phyloP scores from a whole-genome alignment of 2,888 invertebrate genomes.

The Melanostoma scalare region DNA sequence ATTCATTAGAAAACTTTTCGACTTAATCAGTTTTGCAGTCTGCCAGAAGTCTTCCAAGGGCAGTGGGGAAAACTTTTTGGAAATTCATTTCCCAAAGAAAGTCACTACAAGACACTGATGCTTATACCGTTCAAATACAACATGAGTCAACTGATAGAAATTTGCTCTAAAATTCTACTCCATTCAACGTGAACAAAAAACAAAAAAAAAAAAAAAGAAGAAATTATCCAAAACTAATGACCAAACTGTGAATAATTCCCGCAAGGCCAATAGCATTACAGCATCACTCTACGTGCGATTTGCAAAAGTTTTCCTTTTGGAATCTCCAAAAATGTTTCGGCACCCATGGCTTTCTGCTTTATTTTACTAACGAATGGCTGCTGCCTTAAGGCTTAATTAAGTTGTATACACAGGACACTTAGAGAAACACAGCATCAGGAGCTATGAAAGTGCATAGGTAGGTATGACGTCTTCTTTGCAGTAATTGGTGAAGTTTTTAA shows the following conservation, averaged over 20 bases:
- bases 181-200: too few species aligned
- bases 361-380: constrained; percentile 16
- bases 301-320: constrained; percentile 30
- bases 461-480: constrained; percentile 7
- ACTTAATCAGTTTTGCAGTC: neutral
- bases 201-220: constrained; percentile 2
- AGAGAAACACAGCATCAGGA: constrained; percentile 26
- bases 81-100: too few species aligned
- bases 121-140: too few species aligned
- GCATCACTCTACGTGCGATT: constrained; percentile 36
- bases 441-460: constrained; percentile 6
- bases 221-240: constrained; percentile 60
- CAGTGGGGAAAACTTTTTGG: constrained; percentile 4
- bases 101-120: too few species aligned
- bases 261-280: constrained; percentile 63
- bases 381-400: constrained; percentile 66
- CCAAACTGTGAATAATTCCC: constrained; percentile 64
- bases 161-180: too few species aligned
- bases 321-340: constrained; percentile 28
- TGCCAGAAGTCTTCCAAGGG: constrained; percentile 9
- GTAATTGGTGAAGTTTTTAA: constrained; percentile 72
- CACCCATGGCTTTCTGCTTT: constrained; percentile 25
- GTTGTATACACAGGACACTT: constrained; percentile 63
- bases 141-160: too few species aligned
- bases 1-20: constrained; percentile 50